Conservation (phyloP, 1,140 invertebrate species). For the Pogonomyrmex barbatus region DNA sequence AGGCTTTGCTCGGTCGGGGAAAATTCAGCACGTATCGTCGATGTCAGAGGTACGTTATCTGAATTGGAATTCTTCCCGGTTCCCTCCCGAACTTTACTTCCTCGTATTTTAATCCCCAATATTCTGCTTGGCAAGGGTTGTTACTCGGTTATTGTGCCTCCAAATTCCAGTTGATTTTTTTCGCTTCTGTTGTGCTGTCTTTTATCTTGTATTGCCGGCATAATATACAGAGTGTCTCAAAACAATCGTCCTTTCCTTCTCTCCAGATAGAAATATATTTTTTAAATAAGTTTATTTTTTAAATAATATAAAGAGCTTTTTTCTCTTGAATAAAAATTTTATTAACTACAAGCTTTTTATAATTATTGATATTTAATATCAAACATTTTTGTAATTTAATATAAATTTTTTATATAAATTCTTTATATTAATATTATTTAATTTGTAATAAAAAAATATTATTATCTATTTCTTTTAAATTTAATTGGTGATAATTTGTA, state of each 20-base stretch:
- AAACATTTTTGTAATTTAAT: neutral
- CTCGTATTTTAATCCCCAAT: slow-evolving; percentile 64
- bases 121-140: slow-evolving; percentile 61
- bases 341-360: neutral
- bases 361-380: neutral
- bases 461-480: neutral
- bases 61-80: slow-evolving; percentile 64
- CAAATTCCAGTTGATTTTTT: slow-evolving; percentile 60
- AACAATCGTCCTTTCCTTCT: slow-evolving; percentile 6
- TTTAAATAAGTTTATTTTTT: slow-evolving; percentile 5
- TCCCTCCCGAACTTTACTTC: slow-evolving; percentile 52
- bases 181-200: slow-evolving; percentile 38
- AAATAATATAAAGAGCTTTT: neutral
- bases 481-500: neutral
- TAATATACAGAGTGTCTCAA: slow-evolving; percentile 49
- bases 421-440: neutral
- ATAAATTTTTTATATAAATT: neutral
- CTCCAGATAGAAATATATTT: neutral
- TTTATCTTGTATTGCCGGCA: slow-evolving; percentile 40
- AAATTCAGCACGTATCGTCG: slow-evolving; percentile 60
- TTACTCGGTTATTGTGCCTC: slow-evolving; percentile 63
- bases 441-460: slow-evolving; percentile 10
- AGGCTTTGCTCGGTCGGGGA: slow-evolving; percentile 40
- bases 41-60: slow-evolving; percentile 60
- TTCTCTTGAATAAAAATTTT: neutral